A percentile compares a stretch with the other conserved stretches of the same genome.
Evolutionary conservation across 1,140 invertebrate genomes (phyloP).

Genomic region (Mycetomoellerius zeteki): DNA sequence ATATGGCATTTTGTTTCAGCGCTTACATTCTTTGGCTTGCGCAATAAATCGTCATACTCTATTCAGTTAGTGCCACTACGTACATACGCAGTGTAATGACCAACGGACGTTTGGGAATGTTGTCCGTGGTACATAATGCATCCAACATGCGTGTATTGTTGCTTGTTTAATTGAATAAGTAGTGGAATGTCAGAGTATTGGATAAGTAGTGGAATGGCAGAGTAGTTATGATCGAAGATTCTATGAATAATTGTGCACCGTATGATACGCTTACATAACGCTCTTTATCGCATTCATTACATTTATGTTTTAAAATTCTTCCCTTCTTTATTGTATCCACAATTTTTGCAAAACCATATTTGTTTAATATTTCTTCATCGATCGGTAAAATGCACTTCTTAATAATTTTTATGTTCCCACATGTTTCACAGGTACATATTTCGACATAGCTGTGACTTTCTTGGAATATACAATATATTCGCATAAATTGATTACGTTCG

Average conservation of each 20-base stretch:
- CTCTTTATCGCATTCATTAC: not conserved
- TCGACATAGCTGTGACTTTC: too few relatives aligned
- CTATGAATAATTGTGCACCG: not conserved
- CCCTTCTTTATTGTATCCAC: not conserved
- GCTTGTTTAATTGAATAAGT: not conserved
- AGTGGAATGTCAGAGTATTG: not conserved
- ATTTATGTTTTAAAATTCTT: not conserved
- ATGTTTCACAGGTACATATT: too few relatives aligned
- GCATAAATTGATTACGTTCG: too few relatives aligned
- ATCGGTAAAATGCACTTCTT: constrained; percentile 10
- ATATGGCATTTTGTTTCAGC: not conserved
- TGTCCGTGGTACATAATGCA: not conserved
- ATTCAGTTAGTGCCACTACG: not conserved
- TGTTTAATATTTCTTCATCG: not conserved
- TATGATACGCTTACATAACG: not conserved
- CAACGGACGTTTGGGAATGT: not conserved
- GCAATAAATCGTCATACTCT: not conserved
- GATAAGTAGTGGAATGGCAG: not conserved
- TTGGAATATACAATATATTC: too few relatives aligned
- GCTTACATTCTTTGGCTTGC: not conserved
- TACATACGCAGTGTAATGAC: not conserved
- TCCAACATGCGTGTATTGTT: not conserved
- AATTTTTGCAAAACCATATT: not conserved
- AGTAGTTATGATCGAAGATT: not conserved
- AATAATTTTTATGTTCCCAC: not conserved